Base-by-base conservation (phyloP, 2,888 invertebrate species). In the Melitaea athalia region DNA sequence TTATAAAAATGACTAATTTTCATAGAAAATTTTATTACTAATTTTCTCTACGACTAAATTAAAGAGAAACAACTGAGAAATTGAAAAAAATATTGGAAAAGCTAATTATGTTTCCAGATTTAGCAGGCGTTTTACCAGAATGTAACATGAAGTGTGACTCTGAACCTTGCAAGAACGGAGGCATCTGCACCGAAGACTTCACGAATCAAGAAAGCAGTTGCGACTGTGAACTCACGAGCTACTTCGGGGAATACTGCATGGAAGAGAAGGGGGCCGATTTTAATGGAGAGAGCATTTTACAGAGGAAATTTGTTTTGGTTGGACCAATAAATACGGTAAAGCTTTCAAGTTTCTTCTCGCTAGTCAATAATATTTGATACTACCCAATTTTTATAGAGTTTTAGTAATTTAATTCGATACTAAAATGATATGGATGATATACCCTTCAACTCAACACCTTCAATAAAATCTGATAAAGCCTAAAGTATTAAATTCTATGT, bases 261-360 rank as follows among this genome's bases (percentile, higher is more conserved):
- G 97, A 97, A 87, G 97, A 98, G 83, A 97, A 97, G 82, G 98
- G 97, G 0, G 98, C 97, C 0, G 97, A 97, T 79, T 98, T 98
- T 76, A 96, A 96, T 75, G 98, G 98, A 0, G 97, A 97, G 81
- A 97, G 97, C 17, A 95, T 96, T 71, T 85, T 98, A 50, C 96
- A 96, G 80, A 93, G 97, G 60, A 96, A 96, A 78, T 97, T 97
- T 82, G 93, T 95, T 6, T 85, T 96, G 11, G 93, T 95, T 69
- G 95, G 95, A 5, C 94, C 95, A 63, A 96, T 97, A 2, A 93
- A 94, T 59, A 87, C 85, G 79, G 93, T 92, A 74, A 49, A 5
- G 4, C 7, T 10, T 10, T 17, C 11, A 3, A 15, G 17, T 15
- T 50, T 15, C 8, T 49, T 15, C 15, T 3, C 5, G 6, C 3